Conservation (phyloP, 2,113 vertebrate genomes). For the Tetrao urogallus region DNA sequence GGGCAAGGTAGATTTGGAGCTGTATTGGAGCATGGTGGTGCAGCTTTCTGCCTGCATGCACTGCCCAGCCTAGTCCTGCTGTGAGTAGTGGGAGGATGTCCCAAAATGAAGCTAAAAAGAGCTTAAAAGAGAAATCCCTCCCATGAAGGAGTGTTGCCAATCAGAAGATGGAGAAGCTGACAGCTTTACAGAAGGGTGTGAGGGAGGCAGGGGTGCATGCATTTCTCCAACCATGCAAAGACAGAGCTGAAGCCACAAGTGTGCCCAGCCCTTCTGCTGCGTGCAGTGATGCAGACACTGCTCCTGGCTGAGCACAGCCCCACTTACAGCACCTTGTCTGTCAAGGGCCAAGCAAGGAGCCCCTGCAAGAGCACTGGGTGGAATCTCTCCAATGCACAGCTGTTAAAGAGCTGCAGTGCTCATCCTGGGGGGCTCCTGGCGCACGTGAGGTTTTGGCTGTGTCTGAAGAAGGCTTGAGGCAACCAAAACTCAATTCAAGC, state of each 20-base stretch:
- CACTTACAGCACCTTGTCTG: background rate
- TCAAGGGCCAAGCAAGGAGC: background rate
- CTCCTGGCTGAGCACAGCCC: background rate
- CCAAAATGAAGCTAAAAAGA: background rate
- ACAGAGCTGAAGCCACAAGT: accelerated
- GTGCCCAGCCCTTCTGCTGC: background rate
- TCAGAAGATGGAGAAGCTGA: background rate
- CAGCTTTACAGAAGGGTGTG: accelerated
- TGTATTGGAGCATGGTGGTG: background rate
- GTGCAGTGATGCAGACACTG: background rate
- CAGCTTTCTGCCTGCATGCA: background rate
- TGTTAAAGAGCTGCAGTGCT: background rate
- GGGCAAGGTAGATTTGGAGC: background rate
- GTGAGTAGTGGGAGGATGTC: background rate
- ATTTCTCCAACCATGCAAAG: background rate
- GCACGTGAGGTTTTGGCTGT: background rate
- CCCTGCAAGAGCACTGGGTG: background rate
- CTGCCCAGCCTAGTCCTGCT: background rate
- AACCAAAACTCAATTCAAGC: background rate
- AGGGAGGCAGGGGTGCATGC: background rate
- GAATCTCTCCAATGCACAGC: background rate
- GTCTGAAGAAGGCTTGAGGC: background rate
- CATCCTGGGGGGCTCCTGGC: background rate
- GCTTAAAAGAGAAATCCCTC: background rate
- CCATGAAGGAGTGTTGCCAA: background rate